Base-by-base conservation (phyloP, 1,140 invertebrate genomes). In the Globodera rostochiensis region DNA sequence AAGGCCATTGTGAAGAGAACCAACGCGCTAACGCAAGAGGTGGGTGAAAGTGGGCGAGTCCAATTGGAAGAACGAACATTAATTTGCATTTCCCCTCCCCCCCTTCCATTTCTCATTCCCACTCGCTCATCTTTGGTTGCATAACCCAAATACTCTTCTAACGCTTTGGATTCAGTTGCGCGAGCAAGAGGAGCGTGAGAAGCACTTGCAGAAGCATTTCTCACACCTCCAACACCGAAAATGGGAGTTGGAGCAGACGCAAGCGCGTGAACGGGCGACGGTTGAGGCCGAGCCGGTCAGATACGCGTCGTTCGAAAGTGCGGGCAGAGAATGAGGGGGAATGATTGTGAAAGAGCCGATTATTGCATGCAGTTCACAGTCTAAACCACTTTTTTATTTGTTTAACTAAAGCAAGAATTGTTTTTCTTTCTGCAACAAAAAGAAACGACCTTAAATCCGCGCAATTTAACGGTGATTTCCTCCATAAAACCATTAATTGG, bases 131-230 rank as follows among this genome's bases (percentile, higher is more conserved):
- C 47, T 79, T 80, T 80, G 11, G 47, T 81, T 81, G 46, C 80
- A 81, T n/a, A 81, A 81, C 57, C 36, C 79, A 8, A 36, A 6
- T 15, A 6, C 45, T 21, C 11, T 11, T 80, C 66, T 60, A 19
- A 74, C 45, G 70, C 77, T 86, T 36, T 36, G 36, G 36, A 36
- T 36, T 84, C 87, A 89, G 84, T 86, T 87, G 84, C 92, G 92
- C 67, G 89, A 94, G 93, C 93, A 94, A 2, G 88, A 98, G 47
- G 94, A 94, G 77, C 95, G 97, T 88, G 96, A 99, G 90, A 96
- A 98, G 84, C 92, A 93, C 77, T 91, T 99, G 53, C 97, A 99
- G 91, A 92, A 93, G 80, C 92, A 93, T 84, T 98, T 93, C 88
- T 92, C 92, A 19, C 92, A 94, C 84, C 91, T 96, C 0, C 88